These are phyloP conservation scores for Falco rusticolus DNA, from an alignment of 2,797 vertebrate genomes.

Conservation along the genomic window DNA sequence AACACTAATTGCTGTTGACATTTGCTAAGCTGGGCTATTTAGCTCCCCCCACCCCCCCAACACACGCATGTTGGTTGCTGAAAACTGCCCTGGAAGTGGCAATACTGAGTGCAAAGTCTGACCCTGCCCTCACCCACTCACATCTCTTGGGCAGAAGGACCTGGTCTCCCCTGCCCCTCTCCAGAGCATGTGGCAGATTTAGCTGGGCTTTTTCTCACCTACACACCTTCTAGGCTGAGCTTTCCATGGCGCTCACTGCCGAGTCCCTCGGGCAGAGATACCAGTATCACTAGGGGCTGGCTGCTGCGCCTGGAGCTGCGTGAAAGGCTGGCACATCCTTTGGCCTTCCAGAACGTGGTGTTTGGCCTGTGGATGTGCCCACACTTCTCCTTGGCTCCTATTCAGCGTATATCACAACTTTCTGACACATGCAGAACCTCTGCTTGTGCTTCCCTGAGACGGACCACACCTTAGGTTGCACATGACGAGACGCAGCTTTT, in stretches of 20 bases:
- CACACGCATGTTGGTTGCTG: neutral
- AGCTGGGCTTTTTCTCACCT: neutral
- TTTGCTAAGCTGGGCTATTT: neutral
- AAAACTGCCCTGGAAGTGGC: neutral
- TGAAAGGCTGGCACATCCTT: too few species aligned
- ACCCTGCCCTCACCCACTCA: neutral
- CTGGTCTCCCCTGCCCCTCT: neutral
- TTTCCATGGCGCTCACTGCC: neutral
- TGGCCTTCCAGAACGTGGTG: neutral
- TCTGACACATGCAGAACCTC: neutral
- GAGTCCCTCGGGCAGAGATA: neutral
- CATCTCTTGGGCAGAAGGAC: neutral
- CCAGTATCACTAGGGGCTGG: neutral
- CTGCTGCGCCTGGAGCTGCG: neutral
- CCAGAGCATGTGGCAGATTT: neutral
- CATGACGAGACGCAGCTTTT: neutral
- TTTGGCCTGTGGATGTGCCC: neutral
- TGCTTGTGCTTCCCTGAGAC: neutral
- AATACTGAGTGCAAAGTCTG: neutral
- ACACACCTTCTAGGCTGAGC: neutral
- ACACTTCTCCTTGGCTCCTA: neutral
- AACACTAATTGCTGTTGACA: slow-evolving; percentile 64
- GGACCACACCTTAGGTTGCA: neutral
- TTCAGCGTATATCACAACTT: neutral
- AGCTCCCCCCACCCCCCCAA: neutral